Conservation (phyloP, 2,888 invertebrate genomes). For the Lasioglossum malachurum region DNA sequence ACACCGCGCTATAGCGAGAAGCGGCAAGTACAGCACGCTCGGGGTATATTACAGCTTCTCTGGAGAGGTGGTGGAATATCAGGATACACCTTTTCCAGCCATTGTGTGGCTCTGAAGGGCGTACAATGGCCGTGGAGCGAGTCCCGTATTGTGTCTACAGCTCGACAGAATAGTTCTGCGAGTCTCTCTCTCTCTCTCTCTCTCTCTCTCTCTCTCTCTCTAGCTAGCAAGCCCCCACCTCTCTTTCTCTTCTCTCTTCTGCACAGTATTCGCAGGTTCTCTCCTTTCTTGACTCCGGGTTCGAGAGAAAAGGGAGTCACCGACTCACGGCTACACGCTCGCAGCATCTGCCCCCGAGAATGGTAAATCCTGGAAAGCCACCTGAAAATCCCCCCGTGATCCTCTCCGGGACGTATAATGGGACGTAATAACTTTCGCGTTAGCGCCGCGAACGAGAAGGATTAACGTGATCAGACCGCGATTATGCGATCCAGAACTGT, state of each 20-base stretch:
- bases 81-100: conserved; percentile 80
- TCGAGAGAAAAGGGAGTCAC: conserved; percentile 64
- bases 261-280: background rate
- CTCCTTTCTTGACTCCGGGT: conserved; percentile 64
- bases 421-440: conserved; percentile 75
- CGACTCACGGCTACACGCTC: conserved; percentile 36
- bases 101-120: conserved; percentile 76
- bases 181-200: conserved; percentile 64
- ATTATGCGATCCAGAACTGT: background rate
- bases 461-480: background rate
- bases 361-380: conserved; percentile 77
- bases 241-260: conserved; percentile 33
- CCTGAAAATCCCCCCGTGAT: conserved; percentile 78
- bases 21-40: conserved; percentile 65
- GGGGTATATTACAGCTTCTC: conserved; percentile 66
- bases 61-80: conserved; percentile 79
- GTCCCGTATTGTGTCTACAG: conserved; percentile 81
- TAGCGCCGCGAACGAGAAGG: conserved; percentile 61
- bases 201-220: conserved; percentile 29
- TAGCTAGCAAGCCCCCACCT: background rate
- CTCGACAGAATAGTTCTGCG: conserved; percentile 75
- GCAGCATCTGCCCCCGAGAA: conserved; percentile 81
- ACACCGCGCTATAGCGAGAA: conserved; percentile 62
- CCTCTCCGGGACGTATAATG: conserved; percentile 72
- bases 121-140: conserved; percentile 79